These are phyloP conservation scores for Crotalus horridus DNA, from an alignment of 2,113 vertebrate genomes.

Conservation along the genomic window DNA sequence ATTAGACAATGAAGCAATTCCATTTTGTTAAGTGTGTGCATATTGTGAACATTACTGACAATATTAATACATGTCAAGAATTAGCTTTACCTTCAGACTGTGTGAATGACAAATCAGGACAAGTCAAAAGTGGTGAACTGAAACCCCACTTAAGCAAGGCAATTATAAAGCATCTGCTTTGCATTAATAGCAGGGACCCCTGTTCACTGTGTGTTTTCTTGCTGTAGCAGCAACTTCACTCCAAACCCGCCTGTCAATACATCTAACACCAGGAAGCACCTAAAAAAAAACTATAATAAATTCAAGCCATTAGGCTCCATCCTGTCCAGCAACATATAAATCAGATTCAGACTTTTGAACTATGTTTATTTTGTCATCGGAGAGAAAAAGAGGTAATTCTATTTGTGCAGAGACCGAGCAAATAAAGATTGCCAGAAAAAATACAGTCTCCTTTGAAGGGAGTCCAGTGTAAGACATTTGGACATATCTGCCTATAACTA, in stretches of 20 bases:
- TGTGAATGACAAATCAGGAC: neutral
- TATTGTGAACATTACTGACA: neutral
- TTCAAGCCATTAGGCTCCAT: neutral
- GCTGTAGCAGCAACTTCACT: conserved; percentile 25
- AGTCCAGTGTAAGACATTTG: conserved; percentile 26
- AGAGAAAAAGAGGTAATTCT: conserved; percentile 20
- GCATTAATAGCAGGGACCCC: conserved; percentile 13
- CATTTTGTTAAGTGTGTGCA: neutral
- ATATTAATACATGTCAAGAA: neutral
- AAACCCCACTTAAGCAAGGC: neutral
- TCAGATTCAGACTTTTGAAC: conserved; percentile 38
- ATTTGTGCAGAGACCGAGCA: neutral
- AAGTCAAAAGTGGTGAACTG: neutral
- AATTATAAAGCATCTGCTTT: conserved; percentile 41
- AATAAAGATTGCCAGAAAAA: conserved; percentile 29
- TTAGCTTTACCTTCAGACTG: neutral
- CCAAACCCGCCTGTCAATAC: neutral
- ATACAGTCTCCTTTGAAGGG: conserved; percentile 49
- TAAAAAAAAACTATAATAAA: conserved; percentile 27
- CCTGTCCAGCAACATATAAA: conserved; percentile 9
- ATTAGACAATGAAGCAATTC: neutral
- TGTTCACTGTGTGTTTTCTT: neutral
- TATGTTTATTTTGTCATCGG: conserved; percentile 11
- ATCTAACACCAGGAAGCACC: conserved; percentile 33
- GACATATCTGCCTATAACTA: conserved; percentile 16